These are phyloP conservation scores for Cavia porcellus DNA, from an alignment of 2,113 vertebrate genomes.

Conservation along the genomic window DNA sequence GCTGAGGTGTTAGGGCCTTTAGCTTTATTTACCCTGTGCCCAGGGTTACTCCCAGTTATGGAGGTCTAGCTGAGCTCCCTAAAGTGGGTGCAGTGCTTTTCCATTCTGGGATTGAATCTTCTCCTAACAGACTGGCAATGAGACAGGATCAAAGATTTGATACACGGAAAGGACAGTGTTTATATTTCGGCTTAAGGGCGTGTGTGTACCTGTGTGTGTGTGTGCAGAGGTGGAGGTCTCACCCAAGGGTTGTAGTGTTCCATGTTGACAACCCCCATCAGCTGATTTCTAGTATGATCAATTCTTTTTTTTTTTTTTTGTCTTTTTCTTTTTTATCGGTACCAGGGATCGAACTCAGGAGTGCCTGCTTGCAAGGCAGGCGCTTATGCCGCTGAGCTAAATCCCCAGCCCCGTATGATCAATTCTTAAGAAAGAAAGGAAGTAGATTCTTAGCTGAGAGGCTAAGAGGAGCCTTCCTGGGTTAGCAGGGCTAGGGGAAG, in stretches of 20 bases:
- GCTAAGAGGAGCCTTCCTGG: neutral
- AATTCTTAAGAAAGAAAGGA: conserved; percentile 3
- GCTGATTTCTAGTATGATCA: conserved; percentile 37
- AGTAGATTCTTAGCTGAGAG: neutral
- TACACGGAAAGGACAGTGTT: conserved; percentile 47
- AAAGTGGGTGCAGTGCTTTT: conserved; percentile 6
- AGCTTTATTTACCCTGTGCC: conserved; percentile 36
- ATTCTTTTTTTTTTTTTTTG: neutral
- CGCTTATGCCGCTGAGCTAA: too few species aligned
- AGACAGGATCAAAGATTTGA: conserved; percentile 25
- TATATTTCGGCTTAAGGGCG: neutral
- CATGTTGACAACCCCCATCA: neutral
- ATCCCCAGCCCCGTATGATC: neutral
- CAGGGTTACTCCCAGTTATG: neutral
- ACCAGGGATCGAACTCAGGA: too few species aligned
- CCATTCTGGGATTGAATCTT: neutral
- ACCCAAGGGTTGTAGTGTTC: conserved; percentile 1
- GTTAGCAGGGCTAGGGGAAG: neutral
- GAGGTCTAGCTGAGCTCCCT: neutral
- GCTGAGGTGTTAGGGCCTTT: neutral
- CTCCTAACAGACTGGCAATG: neutral
- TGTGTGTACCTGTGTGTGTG: neutral
- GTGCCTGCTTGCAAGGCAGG: too few species aligned
- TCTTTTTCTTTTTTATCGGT: too few species aligned
- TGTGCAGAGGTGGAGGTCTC: neutral